Evolutionary conservation across 2,113 vertebrate species (phyloP).

Genomic region (Saguinus imperator): DNA sequence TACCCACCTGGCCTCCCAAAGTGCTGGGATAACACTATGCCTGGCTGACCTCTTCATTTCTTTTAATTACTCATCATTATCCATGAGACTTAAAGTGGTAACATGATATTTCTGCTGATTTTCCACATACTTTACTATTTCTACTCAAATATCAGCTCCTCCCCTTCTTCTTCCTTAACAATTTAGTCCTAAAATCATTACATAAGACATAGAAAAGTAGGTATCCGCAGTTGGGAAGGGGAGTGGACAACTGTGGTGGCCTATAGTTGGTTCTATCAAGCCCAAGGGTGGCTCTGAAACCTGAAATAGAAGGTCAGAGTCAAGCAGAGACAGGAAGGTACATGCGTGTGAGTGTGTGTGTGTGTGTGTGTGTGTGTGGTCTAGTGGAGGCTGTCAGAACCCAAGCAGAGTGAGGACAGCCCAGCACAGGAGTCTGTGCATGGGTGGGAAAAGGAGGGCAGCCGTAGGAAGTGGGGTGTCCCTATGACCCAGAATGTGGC

Average conservation of each 20-base stretch:
- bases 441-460: neutral
- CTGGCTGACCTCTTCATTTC: neutral
- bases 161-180: neutral
- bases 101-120: neutral
- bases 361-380: neutral
- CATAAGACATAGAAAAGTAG: neutral
- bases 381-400: neutral
- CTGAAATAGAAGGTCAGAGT: neutral
- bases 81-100: neutral
- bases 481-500: neutral
- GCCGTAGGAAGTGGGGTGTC: fast-evolving
- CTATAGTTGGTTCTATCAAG: neutral
- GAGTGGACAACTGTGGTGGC: neutral
- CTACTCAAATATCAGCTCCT: neutral
- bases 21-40: too few relatives aligned
- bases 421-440: neutral
- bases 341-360: too few relatives aligned
- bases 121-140: neutral
- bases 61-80: neutral
- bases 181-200: neutral
- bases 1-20: too few relatives aligned
- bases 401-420: neutral
- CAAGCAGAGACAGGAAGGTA: neutral
- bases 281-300: neutral
- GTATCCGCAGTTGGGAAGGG: fast-evolving